Evolutionary conservation across 1,140 invertebrate genomes (phyloP).

Genomic region (Tetranychus cinnabarinus): DNA sequence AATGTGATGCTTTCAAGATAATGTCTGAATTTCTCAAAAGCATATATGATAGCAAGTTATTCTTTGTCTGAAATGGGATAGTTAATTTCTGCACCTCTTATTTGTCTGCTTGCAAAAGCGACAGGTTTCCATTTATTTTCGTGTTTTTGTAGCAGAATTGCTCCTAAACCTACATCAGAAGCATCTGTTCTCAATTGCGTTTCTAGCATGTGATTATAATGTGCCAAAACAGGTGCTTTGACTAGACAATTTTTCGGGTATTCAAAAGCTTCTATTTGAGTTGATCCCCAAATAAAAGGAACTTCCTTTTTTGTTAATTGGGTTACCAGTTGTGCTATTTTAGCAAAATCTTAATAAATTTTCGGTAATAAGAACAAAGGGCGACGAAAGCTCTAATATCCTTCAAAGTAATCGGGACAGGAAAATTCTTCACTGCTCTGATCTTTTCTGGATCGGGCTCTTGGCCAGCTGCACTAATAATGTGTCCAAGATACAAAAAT

Average conservation of each 20-base stretch:
- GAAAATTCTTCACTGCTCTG: conserved; percentile 5
- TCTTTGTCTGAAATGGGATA: conserved; percentile 23
- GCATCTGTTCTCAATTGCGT: neutral
- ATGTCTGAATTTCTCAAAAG: conserved; percentile 24
- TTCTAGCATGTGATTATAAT: too few relatives aligned
- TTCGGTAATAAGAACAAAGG: conserved; percentile 8
- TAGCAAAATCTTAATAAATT: conserved; percentile 17
- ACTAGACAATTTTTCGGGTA: neutral
- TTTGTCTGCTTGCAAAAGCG: neutral
- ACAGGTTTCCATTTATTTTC: neutral
- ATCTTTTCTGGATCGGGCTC: conserved; percentile 6
- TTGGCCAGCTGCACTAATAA: conserved; percentile 7
- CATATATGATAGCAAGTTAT: conserved; percentile 21
- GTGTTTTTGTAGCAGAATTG: neutral
- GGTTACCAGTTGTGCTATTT: conserved; percentile 17
- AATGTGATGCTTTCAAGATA: conserved; percentile 20
- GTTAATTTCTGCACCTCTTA: conserved; percentile 10
- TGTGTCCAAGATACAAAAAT: conserved; percentile 9
- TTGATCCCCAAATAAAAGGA: conserved; percentile 3
- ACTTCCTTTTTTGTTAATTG: conserved; percentile 12
- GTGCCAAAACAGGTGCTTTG: neutral
- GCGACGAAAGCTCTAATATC: conserved; percentile 9
- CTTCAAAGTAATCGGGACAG: conserved; percentile 3
- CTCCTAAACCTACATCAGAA: neutral
- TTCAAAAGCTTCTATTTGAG: neutral